phyloP scores from a whole-genome alignment of 2,888 invertebrate species.

The Mantis religiosa region DNA sequence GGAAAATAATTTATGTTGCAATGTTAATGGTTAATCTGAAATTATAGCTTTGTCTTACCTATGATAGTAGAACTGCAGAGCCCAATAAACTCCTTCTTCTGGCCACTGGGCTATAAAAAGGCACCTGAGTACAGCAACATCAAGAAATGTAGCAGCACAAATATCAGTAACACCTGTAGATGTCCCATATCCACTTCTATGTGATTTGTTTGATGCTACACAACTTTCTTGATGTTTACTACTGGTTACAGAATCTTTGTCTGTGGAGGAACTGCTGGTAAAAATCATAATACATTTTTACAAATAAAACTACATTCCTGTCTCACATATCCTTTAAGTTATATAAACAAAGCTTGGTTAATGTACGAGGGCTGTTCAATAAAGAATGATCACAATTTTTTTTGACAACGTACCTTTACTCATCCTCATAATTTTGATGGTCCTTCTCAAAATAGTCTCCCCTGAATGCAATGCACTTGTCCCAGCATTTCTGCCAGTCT shows the following conservation, averaged over 20 bases:
- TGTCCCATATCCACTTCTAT: constrained; percentile 16
- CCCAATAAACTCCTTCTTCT: constrained; percentile 98
- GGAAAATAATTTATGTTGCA: too few relatives aligned
- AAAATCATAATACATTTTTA: background rate
- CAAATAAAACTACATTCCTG: too few relatives aligned
- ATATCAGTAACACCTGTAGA: constrained; percentile 49
- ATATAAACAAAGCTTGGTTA: too few relatives aligned
- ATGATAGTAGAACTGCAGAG: constrained; percentile 84
- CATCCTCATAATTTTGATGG: too few relatives aligned
- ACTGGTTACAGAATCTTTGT: constrained; percentile 73
- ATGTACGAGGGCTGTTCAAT: too few relatives aligned
- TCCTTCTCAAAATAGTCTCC: too few relatives aligned
- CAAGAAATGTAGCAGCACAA: constrained; percentile 88
- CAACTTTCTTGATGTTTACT: constrained; percentile 37
- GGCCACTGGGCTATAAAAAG: constrained; percentile 96
- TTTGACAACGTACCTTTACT: too few relatives aligned
- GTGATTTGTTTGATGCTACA: constrained; percentile 47
- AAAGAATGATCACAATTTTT: too few relatives aligned
- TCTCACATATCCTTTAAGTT: too few relatives aligned
- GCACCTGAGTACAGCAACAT: constrained; percentile 93
- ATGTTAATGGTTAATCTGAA: too few relatives aligned
- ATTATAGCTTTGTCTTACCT: constrained; percentile 52
- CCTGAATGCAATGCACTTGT: too few relatives aligned
- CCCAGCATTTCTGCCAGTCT: too few relatives aligned
- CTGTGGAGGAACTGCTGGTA: constrained; percentile 53